Percentiles rank a stretch among this genome's conserved stretches.
phyloP scores from a whole-genome alignment of 2,113 vertebrate species.

The Phyllostomus discolor region DNA sequence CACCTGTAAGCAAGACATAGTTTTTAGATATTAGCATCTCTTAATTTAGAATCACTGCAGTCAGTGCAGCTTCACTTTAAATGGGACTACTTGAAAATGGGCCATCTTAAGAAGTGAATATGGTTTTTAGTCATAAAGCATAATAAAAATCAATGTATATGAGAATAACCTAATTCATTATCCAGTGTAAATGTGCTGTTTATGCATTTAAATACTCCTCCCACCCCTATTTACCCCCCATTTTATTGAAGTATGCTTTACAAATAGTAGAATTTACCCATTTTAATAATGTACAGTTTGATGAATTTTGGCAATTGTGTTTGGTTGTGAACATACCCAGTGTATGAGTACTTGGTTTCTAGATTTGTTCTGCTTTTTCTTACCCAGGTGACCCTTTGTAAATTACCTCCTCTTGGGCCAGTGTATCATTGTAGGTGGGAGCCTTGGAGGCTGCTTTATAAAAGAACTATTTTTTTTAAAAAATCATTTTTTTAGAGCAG shows the following conservation, averaged over 20 bases:
- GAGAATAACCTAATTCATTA: slow-evolving; percentile 23
- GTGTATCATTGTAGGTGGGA: neutral
- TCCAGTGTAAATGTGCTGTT: neutral
- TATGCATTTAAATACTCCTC: slow-evolving; percentile 30
- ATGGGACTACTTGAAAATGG: slow-evolving; percentile 15
- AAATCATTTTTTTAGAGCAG: neutral
- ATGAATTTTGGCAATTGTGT: slow-evolving; percentile 16
- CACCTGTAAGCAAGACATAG: neutral
- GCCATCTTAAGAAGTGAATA: neutral
- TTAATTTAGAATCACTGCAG: slow-evolving; percentile 28
- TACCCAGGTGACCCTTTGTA: neutral
- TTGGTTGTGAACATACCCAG: slow-evolving; percentile 6
- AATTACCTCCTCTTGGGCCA: neutral
- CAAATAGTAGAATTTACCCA: slow-evolving; percentile 1
- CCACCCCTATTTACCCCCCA: no score
- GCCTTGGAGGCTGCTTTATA: neutral
- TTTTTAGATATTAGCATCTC: slow-evolving; percentile 23
- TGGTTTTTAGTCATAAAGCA: neutral
- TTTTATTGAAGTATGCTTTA: slow-evolving; percentile 24
- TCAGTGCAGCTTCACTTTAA: slow-evolving; percentile 26
- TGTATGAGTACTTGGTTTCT: slow-evolving; percentile 12
- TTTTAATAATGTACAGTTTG: slow-evolving; percentile 15
- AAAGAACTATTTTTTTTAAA: neutral
- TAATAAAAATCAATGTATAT: neutral
- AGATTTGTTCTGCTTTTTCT: neutral